A percentile compares a stretch with the other conserved stretches of the same genome.
phyloP scores from a whole-genome alignment of 2,888 invertebrate genomes.

The Mimumesa dahlbomi region DNA sequence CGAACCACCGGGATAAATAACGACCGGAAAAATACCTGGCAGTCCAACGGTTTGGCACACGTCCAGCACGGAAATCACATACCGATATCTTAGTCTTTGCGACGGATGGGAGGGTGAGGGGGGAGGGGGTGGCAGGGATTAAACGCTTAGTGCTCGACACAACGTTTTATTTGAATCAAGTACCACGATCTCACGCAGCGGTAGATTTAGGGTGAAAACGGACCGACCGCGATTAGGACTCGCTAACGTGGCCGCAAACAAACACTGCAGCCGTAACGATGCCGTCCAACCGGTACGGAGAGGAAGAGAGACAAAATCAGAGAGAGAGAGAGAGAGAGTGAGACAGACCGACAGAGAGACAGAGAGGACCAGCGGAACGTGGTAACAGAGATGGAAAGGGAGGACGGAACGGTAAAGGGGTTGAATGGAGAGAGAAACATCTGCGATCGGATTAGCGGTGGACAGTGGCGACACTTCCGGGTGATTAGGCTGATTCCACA shows the following conservation, averaged over 20 bases:
- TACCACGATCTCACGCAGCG: conserved; percentile 41
- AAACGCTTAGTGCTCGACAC: conserved; percentile 2
- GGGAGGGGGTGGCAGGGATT: too few species aligned
- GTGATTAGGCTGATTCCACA: conserved; percentile 69
- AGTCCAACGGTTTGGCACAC: too few species aligned
- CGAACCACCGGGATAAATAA: too few species aligned
- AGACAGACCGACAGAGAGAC: conserved; percentile 9
- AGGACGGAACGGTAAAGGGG: conserved; percentile 24
- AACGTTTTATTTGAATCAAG: conserved; percentile 59
- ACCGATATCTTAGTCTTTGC: too few species aligned
- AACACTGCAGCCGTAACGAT: conserved; percentile 56
- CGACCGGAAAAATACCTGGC: too few species aligned
- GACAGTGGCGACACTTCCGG: conserved; percentile 69
- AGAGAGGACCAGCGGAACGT: too few species aligned
- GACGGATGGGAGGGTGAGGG: too few species aligned
- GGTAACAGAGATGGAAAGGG: conserved; percentile 8
- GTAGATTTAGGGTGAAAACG: conserved; percentile 61
- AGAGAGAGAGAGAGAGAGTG: conserved; percentile 11
- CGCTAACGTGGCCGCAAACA: conserved; percentile 66
- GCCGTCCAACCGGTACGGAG: conserved; percentile 4
- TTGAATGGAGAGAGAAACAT: conserved; percentile 63
- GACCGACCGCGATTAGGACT: conserved; percentile 65
- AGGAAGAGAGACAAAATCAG: conserved; percentile 5
- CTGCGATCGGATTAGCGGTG: conserved; percentile 71
- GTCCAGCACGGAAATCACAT: too few species aligned